phyloP scores from a whole-genome alignment of 2,888 invertebrate genomes.

The Piscicola geometra region DNA sequence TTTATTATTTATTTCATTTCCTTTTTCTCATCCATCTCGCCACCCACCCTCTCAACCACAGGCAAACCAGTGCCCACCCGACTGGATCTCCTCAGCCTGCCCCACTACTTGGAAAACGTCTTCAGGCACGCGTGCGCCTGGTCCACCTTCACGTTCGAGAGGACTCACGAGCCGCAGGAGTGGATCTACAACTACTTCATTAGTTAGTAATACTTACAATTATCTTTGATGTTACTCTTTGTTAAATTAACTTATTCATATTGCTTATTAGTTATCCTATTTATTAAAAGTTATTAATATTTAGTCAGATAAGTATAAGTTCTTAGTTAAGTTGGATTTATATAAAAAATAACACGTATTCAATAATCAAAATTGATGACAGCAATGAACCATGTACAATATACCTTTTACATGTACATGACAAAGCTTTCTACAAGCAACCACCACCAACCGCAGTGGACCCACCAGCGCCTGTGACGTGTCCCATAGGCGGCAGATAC shows the following conservation, averaged over 20 bases:
- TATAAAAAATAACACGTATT: background rate
- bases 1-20: too few species aligned
- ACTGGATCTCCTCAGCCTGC: constrained; percentile 38
- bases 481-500: constrained; percentile 92
- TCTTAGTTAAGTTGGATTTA: background rate
- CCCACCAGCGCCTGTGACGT: constrained; percentile 78
- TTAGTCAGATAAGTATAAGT: background rate
- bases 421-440: too few species aligned
- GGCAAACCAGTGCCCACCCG: constrained; percentile 50
- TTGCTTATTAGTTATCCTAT: background rate
- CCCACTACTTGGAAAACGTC: constrained; percentile 40
- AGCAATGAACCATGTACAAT: background rate
- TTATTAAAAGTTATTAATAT: background rate
- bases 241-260: background rate
- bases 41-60: constrained; percentile 41
- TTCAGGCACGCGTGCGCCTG: constrained; percentile 54
- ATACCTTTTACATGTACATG: too few species aligned
- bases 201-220: constrained; percentile 49
- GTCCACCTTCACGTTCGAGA: constrained; percentile 53
- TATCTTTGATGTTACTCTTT: background rate
- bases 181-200: constrained; percentile 56
- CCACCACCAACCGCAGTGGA: constrained; percentile 48
- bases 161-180: constrained; percentile 50
- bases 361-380: too few species aligned
- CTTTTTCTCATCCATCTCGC: too few species aligned